Evolutionary conservation across 2,888 invertebrate genomes (phyloP).

Genomic region (Carabus problematicus): DNA sequence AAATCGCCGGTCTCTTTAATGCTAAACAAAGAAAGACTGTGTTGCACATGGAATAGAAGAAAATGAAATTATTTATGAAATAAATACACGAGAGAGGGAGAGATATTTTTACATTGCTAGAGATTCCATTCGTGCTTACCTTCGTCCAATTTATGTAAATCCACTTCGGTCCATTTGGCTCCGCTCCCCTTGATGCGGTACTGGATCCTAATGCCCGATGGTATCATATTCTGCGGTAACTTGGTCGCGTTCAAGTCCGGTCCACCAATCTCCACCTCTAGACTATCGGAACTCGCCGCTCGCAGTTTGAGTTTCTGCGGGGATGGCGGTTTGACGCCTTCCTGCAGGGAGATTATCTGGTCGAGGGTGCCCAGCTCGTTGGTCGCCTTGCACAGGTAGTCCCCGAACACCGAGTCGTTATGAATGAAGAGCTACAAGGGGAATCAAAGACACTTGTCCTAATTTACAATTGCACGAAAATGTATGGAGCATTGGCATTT

Average conservation of each 20-base stretch:
- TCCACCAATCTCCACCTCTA: conserved; percentile 52
- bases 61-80: no score
- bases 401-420: conserved; percentile 58
- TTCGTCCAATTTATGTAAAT: conserved; percentile 11
- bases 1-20: no score
- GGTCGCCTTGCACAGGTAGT: conserved; percentile 63
- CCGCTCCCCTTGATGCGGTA: conserved; percentile 48
- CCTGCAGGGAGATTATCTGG: conserved; percentile 60
- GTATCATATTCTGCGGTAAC: conserved; percentile 49
- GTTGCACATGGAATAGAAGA: no score
- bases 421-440: conserved; percentile 53
- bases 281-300: conserved; percentile 49
- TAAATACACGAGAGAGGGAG: no score
- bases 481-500: no score
- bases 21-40: no score
- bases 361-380: conserved; percentile 63
- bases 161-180: background rate
- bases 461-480: no score
- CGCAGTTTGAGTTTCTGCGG: conserved; percentile 55
- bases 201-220: conserved; percentile 51
- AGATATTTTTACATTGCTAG: no score
- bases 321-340: conserved; percentile 63
- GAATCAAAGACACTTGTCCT: no score
- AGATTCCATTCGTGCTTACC: background rate
- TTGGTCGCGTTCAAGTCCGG: conserved; percentile 48